A percentile compares a stretch with the other conserved stretches of the same genome.
phyloP scores from a whole-genome alignment of 1,140 invertebrate genomes.

The Bombus confusus region DNA sequence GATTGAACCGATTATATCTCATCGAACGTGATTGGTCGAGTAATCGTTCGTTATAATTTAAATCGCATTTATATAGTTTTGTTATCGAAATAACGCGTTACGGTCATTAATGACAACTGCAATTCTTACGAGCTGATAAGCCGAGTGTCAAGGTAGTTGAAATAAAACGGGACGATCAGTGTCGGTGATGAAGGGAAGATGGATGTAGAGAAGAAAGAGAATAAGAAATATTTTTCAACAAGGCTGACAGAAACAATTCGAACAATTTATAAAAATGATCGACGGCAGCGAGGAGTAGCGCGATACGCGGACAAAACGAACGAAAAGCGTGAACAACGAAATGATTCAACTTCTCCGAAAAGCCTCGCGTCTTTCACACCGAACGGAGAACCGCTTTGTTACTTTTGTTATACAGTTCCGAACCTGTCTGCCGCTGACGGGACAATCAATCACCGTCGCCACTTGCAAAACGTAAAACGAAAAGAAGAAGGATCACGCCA shows the following conservation, averaged over 20 bases:
- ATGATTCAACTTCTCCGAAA: conserved; percentile 36
- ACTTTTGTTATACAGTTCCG: conserved; percentile 71
- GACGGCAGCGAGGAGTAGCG: not conserved
- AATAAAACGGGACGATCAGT: not conserved
- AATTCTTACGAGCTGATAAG: not conserved
- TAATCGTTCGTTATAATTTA: not conserved
- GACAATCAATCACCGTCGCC: conserved; percentile 76
- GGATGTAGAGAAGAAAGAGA: not conserved
- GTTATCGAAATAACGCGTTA: not conserved
- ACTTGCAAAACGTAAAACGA: conserved; percentile 60
- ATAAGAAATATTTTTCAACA: not conserved
- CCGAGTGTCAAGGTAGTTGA: not conserved
- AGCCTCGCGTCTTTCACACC: conserved; percentile 37
- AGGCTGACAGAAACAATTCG: too few relatives aligned
- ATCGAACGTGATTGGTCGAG: not conserved
- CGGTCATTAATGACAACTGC: not conserved
- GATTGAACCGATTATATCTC: conserved; percentile 4
- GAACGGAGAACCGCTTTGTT: conserved; percentile 68
- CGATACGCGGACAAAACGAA: not conserved
- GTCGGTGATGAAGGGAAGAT: not conserved
- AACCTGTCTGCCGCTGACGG: conserved; percentile 74
- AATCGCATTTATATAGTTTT: not conserved
- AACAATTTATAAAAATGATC: conserved; percentile 33
- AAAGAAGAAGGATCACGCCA: conserved; percentile 33
- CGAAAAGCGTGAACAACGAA: conserved; percentile 15